Percentiles rank a stretch among this genome's conserved stretches.
Conservation (phyloP, 1,140 invertebrate genomes). For the Ganaspis sp. region DNA sequence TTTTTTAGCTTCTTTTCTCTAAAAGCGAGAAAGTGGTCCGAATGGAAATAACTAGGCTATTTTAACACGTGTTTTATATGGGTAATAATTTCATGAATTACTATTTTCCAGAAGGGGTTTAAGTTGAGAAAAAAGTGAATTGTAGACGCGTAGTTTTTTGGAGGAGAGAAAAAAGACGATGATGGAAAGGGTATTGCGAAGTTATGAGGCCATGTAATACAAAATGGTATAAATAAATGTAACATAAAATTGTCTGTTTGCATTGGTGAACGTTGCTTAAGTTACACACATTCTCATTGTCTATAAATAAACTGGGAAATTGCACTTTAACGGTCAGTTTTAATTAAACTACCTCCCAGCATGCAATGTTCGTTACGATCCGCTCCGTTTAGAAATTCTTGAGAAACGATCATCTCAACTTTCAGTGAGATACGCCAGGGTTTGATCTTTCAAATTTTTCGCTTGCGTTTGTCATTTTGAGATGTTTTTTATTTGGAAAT, state of each 20-base stretch:
- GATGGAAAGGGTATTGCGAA: no score
- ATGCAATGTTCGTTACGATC: conserved; percentile 64
- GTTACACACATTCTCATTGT: conserved; percentile 7
- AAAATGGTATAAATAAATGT: no score
- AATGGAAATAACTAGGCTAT: background rate
- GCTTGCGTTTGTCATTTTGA: no score
- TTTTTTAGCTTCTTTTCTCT: background rate
- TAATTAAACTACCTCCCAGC: conserved; percentile 64
- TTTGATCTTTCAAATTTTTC: background rate
- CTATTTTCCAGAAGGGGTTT: no score
- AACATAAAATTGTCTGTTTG: background rate
- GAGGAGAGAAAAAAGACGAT: no score
- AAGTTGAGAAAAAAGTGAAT: no score
- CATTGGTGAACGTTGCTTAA: background rate
- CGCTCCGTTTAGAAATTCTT: conserved; percentile 60
- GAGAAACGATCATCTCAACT: conserved; percentile 61
- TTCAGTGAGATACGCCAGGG: background rate
- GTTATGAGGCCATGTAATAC: background rate
- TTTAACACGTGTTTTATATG: background rate
- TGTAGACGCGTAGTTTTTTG: no score
- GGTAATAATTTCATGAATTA: no score
- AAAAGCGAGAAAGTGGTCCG: background rate
- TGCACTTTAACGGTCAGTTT: conserved; percentile 59
- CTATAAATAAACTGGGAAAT: conserved; percentile 59
- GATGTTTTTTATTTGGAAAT: no score